Evolutionary conservation across 2,888 invertebrate genomes (phyloP).

Genomic region (Odontocolon sp.): DNA sequence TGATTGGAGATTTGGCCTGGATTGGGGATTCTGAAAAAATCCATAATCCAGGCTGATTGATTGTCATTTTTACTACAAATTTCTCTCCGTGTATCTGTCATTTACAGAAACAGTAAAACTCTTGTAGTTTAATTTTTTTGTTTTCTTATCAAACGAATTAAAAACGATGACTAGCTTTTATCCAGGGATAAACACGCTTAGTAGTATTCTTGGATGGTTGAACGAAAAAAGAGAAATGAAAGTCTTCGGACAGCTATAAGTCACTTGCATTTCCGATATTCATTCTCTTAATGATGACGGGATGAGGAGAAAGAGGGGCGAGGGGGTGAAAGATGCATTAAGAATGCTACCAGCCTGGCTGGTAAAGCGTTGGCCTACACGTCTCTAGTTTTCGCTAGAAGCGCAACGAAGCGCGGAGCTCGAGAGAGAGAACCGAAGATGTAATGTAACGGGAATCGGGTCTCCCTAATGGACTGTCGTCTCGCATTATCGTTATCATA

Average conservation of each 20-base stretch:
- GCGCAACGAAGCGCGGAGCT: constrained; percentile 30
- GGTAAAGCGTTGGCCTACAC: constrained; percentile 11
- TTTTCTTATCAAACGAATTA: constrained; percentile 41
- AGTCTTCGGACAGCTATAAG: constrained; percentile 52
- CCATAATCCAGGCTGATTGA: too few relatives aligned
- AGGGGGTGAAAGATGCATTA: constrained; percentile 56
- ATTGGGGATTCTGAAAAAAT: too few relatives aligned
- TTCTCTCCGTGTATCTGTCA: too few relatives aligned
- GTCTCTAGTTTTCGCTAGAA: constrained; percentile 32
- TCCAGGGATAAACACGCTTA: constrained; percentile 12
- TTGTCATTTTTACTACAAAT: too few relatives aligned
- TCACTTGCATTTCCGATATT: constrained; percentile 58
- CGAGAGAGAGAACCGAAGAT: constrained; percentile 22
- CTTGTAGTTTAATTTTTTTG: too few relatives aligned
- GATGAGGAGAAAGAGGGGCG: constrained; percentile 26
- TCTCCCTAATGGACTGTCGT: constrained; percentile 72
- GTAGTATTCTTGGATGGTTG: constrained; percentile 13
- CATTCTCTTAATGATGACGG: constrained; percentile 56
- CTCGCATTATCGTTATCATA: constrained; percentile 73
- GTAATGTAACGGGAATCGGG: constrained; percentile 55
- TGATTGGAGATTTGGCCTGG: too few relatives aligned
- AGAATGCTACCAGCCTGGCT: constrained; percentile 40
- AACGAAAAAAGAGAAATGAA: constrained; percentile 23
- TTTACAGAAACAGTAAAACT: too few relatives aligned
- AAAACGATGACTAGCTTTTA: constrained; percentile 50